Evolutionary conservation across 53 echinoderm and acorn worm genomes (phyloP), one percentile per base, ranked within the genome.

Genomic region (Apostichopus leukothele): DNA sequence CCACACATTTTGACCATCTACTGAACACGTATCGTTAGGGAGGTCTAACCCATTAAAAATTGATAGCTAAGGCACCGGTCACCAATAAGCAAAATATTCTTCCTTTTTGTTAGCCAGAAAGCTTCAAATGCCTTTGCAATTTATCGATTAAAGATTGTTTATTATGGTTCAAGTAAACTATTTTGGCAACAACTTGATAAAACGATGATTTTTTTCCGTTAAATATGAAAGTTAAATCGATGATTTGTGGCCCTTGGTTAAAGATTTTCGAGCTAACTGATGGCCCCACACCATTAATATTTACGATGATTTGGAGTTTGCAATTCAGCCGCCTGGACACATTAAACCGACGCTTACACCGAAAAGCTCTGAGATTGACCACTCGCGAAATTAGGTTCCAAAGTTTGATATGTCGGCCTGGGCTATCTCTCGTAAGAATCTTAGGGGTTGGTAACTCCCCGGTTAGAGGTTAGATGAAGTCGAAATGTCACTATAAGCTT

Each of bases 111-210:
- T 71, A 16, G 71, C 71, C 18, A 19, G 9, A 55, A 55, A 20
- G 20, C 22, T 57, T 81, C 52, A 54, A 52, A 59, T n/a, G 18
- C 5, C 6, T 71, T 51, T 81, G 81, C 55, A 81, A 81, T 53
- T 52, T 81, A 23, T 51, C 53, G 21, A 14, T 81, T 54, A 59
- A 6, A 25, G 59, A 55, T 81, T 81, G 81, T 81, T 81, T 81
- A 57, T 81, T 81, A 81, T 81, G 81, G 81, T 81, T 81, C 22
- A 81, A 81, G 81, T 14, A 12, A 21, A 59, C n/a, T 55, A 54
- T 59, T 8, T 8, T 81, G 57, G 59, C 7, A 54, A 54, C 60
- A 81, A 16, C 3, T 18, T 53, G 55, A 54, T 79, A 20, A 59
- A 18, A 51, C 19, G 81, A 54, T 81, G 60, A 12, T 3, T 57